phyloP scores from a whole-genome alignment of 1,140 invertebrate genomes.

The Temnothorax longispinosus region DNA sequence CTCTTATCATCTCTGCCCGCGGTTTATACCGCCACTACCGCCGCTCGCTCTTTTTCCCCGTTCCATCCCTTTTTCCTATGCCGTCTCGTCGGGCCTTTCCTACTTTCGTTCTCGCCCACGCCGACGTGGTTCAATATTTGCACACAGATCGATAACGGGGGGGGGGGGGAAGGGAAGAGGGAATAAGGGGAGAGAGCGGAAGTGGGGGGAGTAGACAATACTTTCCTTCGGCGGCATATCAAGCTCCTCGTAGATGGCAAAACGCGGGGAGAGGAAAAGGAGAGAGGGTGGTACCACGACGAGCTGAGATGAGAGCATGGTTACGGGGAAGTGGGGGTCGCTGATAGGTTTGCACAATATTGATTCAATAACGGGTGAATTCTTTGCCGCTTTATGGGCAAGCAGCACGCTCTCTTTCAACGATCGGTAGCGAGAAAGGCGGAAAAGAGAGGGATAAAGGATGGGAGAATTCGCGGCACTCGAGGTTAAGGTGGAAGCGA shows the following conservation, averaged over 20 bases:
- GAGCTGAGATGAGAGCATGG: conserved; percentile 50
- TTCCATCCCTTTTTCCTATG: conserved; percentile 57
- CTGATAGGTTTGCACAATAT: conserved; percentile 82
- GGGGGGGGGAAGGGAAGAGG: not conserved
- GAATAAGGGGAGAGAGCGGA: not conserved
- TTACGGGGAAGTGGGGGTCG: not conserved
- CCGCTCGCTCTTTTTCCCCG: conserved; percentile 31
- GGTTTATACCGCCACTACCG: conserved; percentile 51
- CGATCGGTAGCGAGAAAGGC: conserved; percentile 60
- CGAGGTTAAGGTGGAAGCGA: conserved; percentile 66
- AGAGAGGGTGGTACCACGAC: conserved; percentile 65
- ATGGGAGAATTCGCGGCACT: conserved; percentile 67
- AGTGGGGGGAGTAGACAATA: conserved; percentile 66
- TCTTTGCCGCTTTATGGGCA: conserved; percentile 75
- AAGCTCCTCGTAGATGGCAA: conserved; percentile 48
- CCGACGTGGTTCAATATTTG: conserved; percentile 75
- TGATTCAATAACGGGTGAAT: conserved; percentile 83
- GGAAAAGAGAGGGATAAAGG: conserved; percentile 57
- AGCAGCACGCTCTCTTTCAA: conserved; percentile 27
- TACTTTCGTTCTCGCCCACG: conserved; percentile 61
- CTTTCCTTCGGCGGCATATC: conserved; percentile 68
- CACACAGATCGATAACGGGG: conserved; percentile 74
- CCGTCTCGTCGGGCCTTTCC: conserved; percentile 56
- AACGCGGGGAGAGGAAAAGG: conserved; percentile 16
- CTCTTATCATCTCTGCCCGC: conserved; percentile 40